These are phyloP conservation scores for Platycercus adscitus DNA, from an alignment of 2,113 vertebrate genomes.

Conservation along the genomic window DNA sequence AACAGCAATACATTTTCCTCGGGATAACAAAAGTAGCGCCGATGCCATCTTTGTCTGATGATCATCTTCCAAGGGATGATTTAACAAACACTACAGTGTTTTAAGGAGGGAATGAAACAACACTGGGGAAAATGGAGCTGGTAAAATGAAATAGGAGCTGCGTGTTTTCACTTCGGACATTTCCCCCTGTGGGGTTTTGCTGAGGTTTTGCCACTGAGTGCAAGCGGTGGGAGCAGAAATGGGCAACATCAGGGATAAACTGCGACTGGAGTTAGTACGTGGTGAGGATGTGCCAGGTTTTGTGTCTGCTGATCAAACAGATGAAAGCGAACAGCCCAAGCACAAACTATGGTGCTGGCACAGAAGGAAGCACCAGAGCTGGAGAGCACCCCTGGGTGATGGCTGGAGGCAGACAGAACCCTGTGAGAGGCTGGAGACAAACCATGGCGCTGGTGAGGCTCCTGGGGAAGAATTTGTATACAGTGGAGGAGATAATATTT, in stretches of 20 bases:
- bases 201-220: not conserved
- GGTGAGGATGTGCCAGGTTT: not conserved
- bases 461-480: slow-evolving; percentile 27
- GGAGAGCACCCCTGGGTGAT: not conserved
- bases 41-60: not conserved
- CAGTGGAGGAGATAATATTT: slow-evolving; percentile 65
- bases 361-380: not conserved
- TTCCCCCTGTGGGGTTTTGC: not conserved
- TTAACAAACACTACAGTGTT: not conserved
- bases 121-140: not conserved
- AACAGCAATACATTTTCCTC: slow-evolving; percentile 4
- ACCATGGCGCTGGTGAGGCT: slow-evolving; percentile 15
- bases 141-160: not conserved
- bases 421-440: slow-evolving; percentile 14
- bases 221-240: not conserved
- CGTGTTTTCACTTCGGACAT: not conserved
- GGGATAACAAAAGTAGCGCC: slow-evolving; percentile 21
- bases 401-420: not conserved
- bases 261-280: not conserved
- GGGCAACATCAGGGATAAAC: not conserved
- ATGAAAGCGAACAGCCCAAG: not conserved
- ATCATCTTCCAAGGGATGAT: not conserved
- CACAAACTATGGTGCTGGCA: not conserved
- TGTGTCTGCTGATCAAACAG: not conserved
- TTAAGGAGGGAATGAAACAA: not conserved